Evolutionary conservation across 2,113 vertebrate species (phyloP), one percentile per base, ranked within the genome.

Genomic region (Fulmarus glacialis): DNA sequence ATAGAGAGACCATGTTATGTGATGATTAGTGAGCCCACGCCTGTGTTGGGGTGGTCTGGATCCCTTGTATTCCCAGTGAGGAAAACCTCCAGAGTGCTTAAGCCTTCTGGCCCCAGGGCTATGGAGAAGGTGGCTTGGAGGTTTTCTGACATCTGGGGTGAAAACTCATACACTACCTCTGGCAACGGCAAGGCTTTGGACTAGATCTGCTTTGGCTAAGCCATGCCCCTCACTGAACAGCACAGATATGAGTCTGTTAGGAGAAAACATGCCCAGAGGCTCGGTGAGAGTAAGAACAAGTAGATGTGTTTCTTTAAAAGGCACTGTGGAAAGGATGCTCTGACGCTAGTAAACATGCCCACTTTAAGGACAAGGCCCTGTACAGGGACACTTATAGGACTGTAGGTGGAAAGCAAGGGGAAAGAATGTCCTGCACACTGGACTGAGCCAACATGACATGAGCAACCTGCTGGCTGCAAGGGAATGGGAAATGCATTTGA

Each of bases 1-100:
- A 14, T 9, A 26, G 43, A 50, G 63, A 19, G 18, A 34, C 45
- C 59, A 11, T 1, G 0, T 30, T 50, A 1, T 5, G 9, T 19
- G 53, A 9, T 50, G 45, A 30, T 17, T 26, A 30, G 30, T 9
- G 34, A 95, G 50, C 62, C 82, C 45, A 9, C 30, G 24, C 9
- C 42, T 21, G 3, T 19, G 32, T 9, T 53, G 11, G 22, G 3
- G 3, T 42, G 40, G 38, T 32, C 42, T 36, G 56, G 62, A 92
- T 79, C 48, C 59, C 20, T 22, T 80, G 30, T 17, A 20, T 42
- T 85, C n/a, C 9, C 42, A 53, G 2, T 22, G 24, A 73, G 45
- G 32, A 89, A 70, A 75, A 50, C 42, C 36, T 74, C 70, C 6
- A 4, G 38, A 63, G 63, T 42, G 26, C 45, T 88, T 52, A 50